A percentile compares a stretch with the other conserved stretches of the same genome.
phyloP scores from a whole-genome alignment of 2,797 vertebrate species.

The Balearica regulorum region DNA sequence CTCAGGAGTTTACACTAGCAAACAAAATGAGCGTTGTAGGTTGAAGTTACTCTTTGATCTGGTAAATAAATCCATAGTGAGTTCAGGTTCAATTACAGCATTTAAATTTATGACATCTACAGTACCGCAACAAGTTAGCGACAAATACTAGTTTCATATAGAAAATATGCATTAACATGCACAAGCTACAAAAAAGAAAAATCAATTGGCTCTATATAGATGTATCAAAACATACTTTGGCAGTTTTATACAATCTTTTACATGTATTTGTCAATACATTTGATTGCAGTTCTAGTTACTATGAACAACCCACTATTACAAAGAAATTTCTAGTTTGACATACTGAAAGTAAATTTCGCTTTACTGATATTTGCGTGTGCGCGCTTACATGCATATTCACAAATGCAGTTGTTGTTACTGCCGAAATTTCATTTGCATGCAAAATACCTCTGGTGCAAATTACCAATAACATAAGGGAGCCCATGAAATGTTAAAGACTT shows the following conservation, averaged over 20 bases:
- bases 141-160: slow-evolving; percentile 44
- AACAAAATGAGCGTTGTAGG: slow-evolving; percentile 51
- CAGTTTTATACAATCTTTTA: neutral
- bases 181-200: neutral
- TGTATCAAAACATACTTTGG: slow-evolving; percentile 8
- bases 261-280: neutral
- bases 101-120: slow-evolving; percentile 64
- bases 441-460: slow-evolving; percentile 55
- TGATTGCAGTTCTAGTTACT: neutral
- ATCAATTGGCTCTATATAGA: neutral
- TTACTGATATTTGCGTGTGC: neutral
- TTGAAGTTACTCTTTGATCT: slow-evolving; percentile 70
- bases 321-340: neutral
- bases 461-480: slow-evolving; percentile 59
- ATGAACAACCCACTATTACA: neutral
- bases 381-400: neutral
- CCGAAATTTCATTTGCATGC: slow-evolving; percentile 52
- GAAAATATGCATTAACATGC: slow-evolving; percentile 27
- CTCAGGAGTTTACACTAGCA: slow-evolving; percentile 53
- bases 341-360: neutral
- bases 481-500: slow-evolving; percentile 63
- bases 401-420: neutral
- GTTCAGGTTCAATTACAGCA: slow-evolving; percentile 65
- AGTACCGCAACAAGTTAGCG: slow-evolving; percentile 37
- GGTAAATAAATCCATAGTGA: slow-evolving; percentile 66